Conservation (phyloP, 30 jellyfish, hydroid and myxozoan genomes). For the Turritopsis dohrnii region DNA sequence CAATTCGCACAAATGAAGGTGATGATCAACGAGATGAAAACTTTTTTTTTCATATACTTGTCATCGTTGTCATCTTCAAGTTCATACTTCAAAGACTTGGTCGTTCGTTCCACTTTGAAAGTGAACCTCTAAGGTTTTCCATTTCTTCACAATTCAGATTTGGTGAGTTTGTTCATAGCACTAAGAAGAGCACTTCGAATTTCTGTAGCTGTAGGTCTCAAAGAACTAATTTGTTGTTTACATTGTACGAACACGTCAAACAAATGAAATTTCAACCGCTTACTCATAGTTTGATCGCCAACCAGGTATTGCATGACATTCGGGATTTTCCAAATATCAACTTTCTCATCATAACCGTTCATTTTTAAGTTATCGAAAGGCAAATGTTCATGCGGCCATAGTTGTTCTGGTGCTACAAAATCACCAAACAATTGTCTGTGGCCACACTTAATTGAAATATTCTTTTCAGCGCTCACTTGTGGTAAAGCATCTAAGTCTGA, state of each 20-base stretch:
- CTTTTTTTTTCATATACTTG: too few species aligned
- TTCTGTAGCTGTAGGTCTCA: constrained; percentile 69
- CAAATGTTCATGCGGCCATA: constrained; percentile 62
- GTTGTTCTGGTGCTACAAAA: constrained; percentile 97
- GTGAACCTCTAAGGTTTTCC: too few species aligned
- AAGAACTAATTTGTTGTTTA: constrained; percentile 30
- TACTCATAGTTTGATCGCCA: constrained; percentile 32
- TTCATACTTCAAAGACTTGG: too few species aligned
- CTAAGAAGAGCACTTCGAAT: constrained; percentile 10
- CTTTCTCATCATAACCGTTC: constrained; percentile 83
- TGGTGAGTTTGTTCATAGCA: constrained; percentile 2
- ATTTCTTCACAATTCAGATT: background rate
- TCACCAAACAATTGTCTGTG: constrained; percentile 80
- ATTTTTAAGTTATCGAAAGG: constrained; percentile 49
- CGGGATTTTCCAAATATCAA: constrained; percentile 91
- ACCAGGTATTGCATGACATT: constrained; percentile 45
- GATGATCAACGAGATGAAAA: too few species aligned
- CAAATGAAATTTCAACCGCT: constrained; percentile 33
- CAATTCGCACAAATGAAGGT: too few species aligned
- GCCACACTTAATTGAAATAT: constrained; percentile 63
- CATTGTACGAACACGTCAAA: constrained; percentile 43
- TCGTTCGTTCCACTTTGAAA: too few species aligned
- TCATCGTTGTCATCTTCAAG: too few species aligned
- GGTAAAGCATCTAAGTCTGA: constrained; percentile 92
- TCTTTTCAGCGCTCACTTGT: constrained; percentile 20